A percentile compares a stretch with the other conserved stretches of the same genome.
Conservation (phyloP, 2,113 vertebrate genomes). For the Ceyx cyanopectus region DNA sequence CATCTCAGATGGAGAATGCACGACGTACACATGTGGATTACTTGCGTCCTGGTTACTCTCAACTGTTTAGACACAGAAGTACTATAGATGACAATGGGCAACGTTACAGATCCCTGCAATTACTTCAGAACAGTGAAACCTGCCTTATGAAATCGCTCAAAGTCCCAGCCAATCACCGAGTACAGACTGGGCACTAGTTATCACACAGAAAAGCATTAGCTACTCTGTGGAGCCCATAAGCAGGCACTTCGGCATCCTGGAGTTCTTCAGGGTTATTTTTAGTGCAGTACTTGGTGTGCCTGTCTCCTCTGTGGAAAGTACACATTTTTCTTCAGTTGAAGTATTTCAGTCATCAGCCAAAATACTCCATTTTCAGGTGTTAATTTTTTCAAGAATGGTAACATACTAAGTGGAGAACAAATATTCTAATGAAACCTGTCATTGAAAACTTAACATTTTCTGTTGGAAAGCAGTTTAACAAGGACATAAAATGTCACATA, state of each 20-base stretch:
- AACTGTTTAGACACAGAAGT: slow-evolving; percentile 59
- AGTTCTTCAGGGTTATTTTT: not conserved
- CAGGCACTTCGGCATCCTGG: not conserved
- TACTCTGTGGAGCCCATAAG: not conserved
- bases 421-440: not conserved
- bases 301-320: not conserved
- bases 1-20: slow-evolving; percentile 48
- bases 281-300: not conserved
- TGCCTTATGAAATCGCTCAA: not conserved
- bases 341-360: not conserved
- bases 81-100: slow-evolving; percentile 34
- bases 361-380: not conserved
- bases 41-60: slow-evolving; percentile 13
- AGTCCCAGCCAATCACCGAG: not conserved
- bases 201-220: not conserved
- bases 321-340: not conserved
- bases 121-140: not conserved
- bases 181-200: not conserved
- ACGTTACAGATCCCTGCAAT: not conserved
- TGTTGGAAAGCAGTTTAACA: not conserved
- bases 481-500: not conserved
- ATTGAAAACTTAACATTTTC: not conserved
- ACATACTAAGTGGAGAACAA: not conserved
- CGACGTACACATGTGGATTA: slow-evolving; percentile 22
- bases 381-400: not conserved